A percentile compares a stretch with the other conserved stretches of the same genome.
Evolutionary conservation across 2,888 invertebrate species (phyloP).

Genomic region (Napeogenes sylphis): DNA sequence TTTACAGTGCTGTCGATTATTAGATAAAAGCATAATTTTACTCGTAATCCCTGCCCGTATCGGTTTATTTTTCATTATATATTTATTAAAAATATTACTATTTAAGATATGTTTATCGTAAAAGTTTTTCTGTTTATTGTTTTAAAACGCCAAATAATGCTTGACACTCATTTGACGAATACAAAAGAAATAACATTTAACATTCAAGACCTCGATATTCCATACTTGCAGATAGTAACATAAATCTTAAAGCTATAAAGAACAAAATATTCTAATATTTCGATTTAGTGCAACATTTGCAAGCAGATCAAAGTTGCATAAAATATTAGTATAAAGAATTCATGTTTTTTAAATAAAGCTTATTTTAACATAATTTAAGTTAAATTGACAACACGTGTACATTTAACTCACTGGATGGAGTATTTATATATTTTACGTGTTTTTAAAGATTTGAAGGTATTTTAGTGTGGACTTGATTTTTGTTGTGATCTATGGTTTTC

Average conservation of each 20-base stretch:
- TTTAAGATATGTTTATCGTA: too few relatives aligned
- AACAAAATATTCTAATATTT: not conserved
- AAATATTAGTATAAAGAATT: not conserved
- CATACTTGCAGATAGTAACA: too few relatives aligned
- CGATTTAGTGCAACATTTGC: not conserved
- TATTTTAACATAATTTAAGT: constrained; percentile 19
- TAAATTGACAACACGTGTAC: constrained; percentile 37
- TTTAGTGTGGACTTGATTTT: constrained; percentile 6
- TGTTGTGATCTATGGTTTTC: not conserved
- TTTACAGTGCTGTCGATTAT: too few relatives aligned
- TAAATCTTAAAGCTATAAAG: not conserved
- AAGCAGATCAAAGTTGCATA: not conserved
- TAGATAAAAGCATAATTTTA: too few relatives aligned
- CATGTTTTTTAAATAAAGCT: not conserved
- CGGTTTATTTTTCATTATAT: too few relatives aligned
- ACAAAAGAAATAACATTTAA: too few relatives aligned
- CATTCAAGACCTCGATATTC: too few relatives aligned
- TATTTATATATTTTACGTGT: not conserved
- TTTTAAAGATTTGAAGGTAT: not conserved
- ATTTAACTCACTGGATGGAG: constrained; percentile 21
- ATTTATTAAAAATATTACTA: too few relatives aligned
- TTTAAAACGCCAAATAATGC: too few relatives aligned
- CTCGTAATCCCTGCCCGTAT: too few relatives aligned
- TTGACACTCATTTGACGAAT: too few relatives aligned
- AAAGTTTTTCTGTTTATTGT: too few relatives aligned